Percentiles rank a stretch among this genome's conserved stretches.
phyloP scores from a whole-genome alignment of 1,140 invertebrate genomes.

The Oryzaephilus surinamensis region DNA sequence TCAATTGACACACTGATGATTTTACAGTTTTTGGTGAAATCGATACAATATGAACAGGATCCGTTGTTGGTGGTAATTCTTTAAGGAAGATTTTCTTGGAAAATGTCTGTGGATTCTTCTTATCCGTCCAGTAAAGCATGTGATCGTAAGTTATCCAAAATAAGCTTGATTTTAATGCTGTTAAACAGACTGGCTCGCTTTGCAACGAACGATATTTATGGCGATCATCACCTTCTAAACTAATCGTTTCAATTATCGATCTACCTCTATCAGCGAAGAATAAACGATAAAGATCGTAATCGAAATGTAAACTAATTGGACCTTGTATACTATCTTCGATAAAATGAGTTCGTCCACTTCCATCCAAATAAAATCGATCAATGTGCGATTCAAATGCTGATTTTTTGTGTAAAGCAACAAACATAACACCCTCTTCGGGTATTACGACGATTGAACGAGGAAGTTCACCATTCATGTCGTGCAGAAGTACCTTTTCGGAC shows the following conservation, averaged over 20 bases:
- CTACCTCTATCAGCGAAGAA: slow-evolving; percentile 45
- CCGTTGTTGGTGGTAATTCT: slow-evolving; percentile 23
- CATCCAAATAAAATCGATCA: slow-evolving; percentile 48
- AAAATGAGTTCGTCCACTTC: slow-evolving; percentile 39
- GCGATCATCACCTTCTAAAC: slow-evolving; percentile 36
- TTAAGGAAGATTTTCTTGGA: slow-evolving; percentile 35
- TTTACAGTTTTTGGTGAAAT: slow-evolving; percentile 15
- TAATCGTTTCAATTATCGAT: slow-evolving; percentile 44
- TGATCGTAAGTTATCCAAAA: slow-evolving; percentile 48
- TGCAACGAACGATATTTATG: slow-evolving; percentile 35
- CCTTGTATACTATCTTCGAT: slow-evolving; percentile 40
- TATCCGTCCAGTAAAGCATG: slow-evolving; percentile 47
- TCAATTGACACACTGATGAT: slow-evolving; percentile 46
- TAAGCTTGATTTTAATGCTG: slow-evolving; percentile 44
- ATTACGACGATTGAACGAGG: slow-evolving; percentile 51
- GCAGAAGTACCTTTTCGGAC: slow-evolving; percentile 43
- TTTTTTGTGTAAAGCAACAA: slow-evolving; percentile 44
- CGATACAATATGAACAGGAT: slow-evolving; percentile 23
- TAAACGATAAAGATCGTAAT: slow-evolving; percentile 38
- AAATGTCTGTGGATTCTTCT: slow-evolving; percentile 34
- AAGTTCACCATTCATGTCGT: slow-evolving; percentile 41
- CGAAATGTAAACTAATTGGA: slow-evolving; percentile 44
- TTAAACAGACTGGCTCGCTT: slow-evolving; percentile 41
- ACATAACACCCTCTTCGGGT: slow-evolving; percentile 55
- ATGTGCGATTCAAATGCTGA: slow-evolving; percentile 40